Base-by-base conservation (phyloP, 2,797 vertebrate genomes). In the Sebastes paucispinis region DNA sequence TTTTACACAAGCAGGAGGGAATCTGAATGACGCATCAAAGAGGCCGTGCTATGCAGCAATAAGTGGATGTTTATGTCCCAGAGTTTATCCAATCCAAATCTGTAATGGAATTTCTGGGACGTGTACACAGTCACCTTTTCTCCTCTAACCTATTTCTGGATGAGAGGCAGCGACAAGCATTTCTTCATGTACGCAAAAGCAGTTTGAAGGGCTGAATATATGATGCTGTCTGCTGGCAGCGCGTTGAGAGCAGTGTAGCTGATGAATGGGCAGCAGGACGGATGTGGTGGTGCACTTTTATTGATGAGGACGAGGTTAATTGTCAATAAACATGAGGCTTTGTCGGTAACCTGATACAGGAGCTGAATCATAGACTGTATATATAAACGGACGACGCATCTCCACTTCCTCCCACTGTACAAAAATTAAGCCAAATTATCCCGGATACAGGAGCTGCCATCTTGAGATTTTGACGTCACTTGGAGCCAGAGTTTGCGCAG, bases 281-380 rank as follows among this genome's bases (percentile, higher is more conserved):
- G 68, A 78, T 67, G 73, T 18, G 27, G 27, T 6, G 24, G 47
- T 43, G 43, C 68, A 71, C 65, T 83, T 73, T 32, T 79, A 88
- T 87, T 85, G 86, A 90, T 88, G 57, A 39, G 34, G 31, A 62
- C 1, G 5, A 65, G 55, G 32, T 69, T 32, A 10, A 54, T 60
- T 71, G 73, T 69, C 60, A 52, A 43, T 76, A 47, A 47, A 72
- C 52, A 72, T 73, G 66, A 71, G 31, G 66, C n/a, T 57, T 57
- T 71, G 24, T 25, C 66, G 52, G 50, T 36, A 69, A 58, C 24
- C 72, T 36, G 50, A 72, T 16, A 74, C 25, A 18, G 11, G 6
- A 32, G 39, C 47, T 32, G 12, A 63, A 50, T 18, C 16, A 20
- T 50, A 20, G 43, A 47, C 43, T 50, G 18, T 20, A 50, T 50